A percentile compares a stretch with the other conserved stretches of the same genome.
Conservation (phyloP, 1,140 invertebrate species). For the Conopomorpha cramerella region DNA sequence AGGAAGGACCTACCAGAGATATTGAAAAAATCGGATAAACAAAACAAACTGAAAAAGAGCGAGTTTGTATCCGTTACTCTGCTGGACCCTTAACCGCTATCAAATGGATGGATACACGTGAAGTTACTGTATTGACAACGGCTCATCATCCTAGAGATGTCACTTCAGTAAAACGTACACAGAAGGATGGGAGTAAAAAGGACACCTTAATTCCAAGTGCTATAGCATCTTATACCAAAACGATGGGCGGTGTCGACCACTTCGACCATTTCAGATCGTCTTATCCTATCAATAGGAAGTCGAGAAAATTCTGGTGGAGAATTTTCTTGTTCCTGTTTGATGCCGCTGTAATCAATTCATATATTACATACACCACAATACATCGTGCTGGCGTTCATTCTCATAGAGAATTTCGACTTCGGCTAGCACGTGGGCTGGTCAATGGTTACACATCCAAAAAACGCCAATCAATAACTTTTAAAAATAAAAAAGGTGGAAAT, state of each 20-base stretch:
- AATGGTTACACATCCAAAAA: constrained; percentile 1
- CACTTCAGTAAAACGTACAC: constrained; percentile 16
- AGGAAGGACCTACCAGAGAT: constrained; percentile 15
- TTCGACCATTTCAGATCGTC: constrained; percentile 19
- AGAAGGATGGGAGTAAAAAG: constrained; percentile 16
- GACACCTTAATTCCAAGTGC: constrained; percentile 14
- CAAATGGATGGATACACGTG: constrained; percentile 21
- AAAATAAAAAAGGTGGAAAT: constrained; percentile 2
- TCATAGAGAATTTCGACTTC: constrained; percentile 15
- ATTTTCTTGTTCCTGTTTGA: constrained; percentile 10
- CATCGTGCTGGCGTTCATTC: constrained; percentile 11
- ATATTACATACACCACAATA: constrained; percentile 17
- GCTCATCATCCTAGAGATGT: constrained; percentile 15
- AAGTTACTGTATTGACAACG: constrained; percentile 17
- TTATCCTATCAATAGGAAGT: constrained; percentile 10
- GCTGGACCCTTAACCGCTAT: constrained; percentile 15
- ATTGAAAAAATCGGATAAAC: constrained; percentile 11
- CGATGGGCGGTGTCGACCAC: constrained; percentile 20
- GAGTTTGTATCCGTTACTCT: too few species aligned
- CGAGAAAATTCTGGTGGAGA: constrained; percentile 9
- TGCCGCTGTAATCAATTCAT: constrained; percentile 16
- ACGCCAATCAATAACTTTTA: background rate
- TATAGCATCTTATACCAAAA: constrained; percentile 17
- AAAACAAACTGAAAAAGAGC: too few species aligned
- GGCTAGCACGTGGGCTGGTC: background rate